Evolutionary conservation across 2,888 invertebrate species (phyloP).

Genomic region (Metopia argyrocephala): DNA sequence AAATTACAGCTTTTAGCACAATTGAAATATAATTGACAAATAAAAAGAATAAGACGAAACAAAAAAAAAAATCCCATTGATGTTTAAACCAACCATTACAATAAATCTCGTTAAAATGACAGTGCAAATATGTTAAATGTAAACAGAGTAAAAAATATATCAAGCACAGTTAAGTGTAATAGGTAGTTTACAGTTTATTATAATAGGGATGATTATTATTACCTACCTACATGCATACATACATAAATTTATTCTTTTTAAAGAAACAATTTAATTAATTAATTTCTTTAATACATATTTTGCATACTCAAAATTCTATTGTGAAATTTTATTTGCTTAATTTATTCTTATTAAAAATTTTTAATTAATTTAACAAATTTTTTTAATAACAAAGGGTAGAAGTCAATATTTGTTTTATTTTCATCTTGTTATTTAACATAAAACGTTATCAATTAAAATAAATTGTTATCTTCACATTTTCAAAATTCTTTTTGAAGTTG

Average conservation of each 20-base stretch:
- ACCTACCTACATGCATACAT: too few species aligned
- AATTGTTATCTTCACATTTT: constrained; percentile 58
- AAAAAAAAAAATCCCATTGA: constrained; percentile 14
- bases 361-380: too few species aligned
- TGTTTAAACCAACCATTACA: constrained; percentile 40
- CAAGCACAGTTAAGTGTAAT: neutral
- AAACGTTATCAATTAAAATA: constrained; percentile 58
- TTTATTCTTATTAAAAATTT: too few species aligned
- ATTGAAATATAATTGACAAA: constrained; percentile 79
- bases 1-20: constrained; percentile 76
- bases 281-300: too few species aligned
- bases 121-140: neutral
- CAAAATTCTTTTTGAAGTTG: constrained; percentile 60
- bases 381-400: too few species aligned
- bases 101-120: constrained; percentile 35
- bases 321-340: too few species aligned
- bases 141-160: neutral
- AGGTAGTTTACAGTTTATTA: neutral
- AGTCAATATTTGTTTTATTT: neutral
- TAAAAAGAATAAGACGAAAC: constrained; percentile 63
- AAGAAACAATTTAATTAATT: too few species aligned
- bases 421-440: constrained; percentile 10
- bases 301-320: too few species aligned
- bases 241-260: too few species aligned
- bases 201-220: too few species aligned